A percentile compares a stretch with the other conserved stretches of the same genome.
Conservation (phyloP, 2,888 invertebrate genomes). For the Agrotis exclamationis region DNA sequence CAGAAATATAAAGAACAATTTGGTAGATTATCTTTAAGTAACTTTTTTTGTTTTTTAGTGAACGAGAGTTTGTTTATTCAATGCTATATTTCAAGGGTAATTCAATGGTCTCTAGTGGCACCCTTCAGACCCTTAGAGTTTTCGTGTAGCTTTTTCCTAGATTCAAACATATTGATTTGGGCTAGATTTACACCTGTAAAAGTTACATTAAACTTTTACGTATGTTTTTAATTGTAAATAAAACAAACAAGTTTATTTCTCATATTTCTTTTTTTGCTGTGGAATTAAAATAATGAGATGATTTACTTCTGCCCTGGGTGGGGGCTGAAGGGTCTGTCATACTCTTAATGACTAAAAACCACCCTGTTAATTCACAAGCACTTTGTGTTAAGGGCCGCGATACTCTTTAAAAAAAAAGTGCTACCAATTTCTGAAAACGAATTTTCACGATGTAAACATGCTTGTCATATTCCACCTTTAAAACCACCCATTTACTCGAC, state of each 20-base stretch:
- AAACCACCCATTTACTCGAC: constrained; percentile 21
- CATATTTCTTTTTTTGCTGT: too few relatives aligned
- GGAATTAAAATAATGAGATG: too few relatives aligned
- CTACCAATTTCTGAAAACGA: too few relatives aligned
- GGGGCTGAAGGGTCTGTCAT: too few relatives aligned
- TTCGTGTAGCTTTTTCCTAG: not conserved
- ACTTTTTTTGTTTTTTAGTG: not conserved
- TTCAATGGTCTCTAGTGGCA: not conserved
- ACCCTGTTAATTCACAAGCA: too few relatives aligned
- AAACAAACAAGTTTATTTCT: too few relatives aligned
- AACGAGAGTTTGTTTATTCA: not conserved
- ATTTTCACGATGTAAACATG: constrained; percentile 11
- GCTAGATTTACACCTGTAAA: not conserved
- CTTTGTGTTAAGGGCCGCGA: too few relatives aligned
- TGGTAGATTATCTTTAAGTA: not conserved
- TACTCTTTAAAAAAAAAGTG: too few relatives aligned
- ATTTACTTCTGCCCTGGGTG: too few relatives aligned
- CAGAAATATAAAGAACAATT: constrained; percentile 4
- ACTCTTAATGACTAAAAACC: too few relatives aligned
- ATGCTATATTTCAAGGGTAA: not conserved
- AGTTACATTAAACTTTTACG: too few relatives aligned
- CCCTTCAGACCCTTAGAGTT: not conserved
- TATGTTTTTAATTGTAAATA: too few relatives aligned
- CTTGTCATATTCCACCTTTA: not conserved
- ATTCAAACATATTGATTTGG: not conserved